These are phyloP conservation scores for Hirudinaria manillensis DNA, from an alignment of 2,888 invertebrate species.

Conservation along the genomic window DNA sequence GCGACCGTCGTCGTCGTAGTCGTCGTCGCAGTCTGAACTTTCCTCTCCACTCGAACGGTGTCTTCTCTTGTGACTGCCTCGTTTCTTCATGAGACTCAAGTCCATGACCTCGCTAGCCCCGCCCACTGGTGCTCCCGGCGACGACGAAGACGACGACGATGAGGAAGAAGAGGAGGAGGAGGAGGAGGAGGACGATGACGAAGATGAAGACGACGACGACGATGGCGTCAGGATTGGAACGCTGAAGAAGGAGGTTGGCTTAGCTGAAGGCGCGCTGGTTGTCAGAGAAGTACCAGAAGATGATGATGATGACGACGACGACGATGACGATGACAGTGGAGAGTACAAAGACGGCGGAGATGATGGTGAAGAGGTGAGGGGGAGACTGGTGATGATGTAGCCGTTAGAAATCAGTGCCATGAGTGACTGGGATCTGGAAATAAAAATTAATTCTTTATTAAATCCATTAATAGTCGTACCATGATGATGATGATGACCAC, in stretches of 20 bases:
- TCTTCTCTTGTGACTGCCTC: background rate
- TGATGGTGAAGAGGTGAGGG: slow-evolving; percentile 8
- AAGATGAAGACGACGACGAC: slow-evolving; percentile 5
- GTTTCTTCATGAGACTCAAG: no score
- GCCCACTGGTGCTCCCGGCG: background rate
- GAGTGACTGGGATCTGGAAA: background rate
- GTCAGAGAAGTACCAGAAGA: background rate
- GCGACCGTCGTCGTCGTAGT: slow-evolving; percentile 1
- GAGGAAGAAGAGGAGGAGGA: background rate
- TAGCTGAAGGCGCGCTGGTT: background rate
- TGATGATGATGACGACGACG: slow-evolving; percentile 8
- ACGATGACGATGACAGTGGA: background rate
- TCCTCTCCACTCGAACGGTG: background rate
- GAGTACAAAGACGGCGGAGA: background rate
- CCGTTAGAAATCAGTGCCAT: background rate
- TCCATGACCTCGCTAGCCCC: no score
- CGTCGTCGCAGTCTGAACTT: background rate
- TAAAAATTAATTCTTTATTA: no score
- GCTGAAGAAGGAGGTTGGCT: background rate
- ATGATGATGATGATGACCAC: background rate
- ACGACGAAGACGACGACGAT: slow-evolving; percentile 2
- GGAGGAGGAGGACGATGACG: background rate
- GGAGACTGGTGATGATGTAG: slow-evolving; percentile 2
- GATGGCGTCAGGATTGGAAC: background rate
- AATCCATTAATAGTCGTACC: no score